Conservation (phyloP, 2,113 vertebrate species). For the Sturnus vulgaris region DNA sequence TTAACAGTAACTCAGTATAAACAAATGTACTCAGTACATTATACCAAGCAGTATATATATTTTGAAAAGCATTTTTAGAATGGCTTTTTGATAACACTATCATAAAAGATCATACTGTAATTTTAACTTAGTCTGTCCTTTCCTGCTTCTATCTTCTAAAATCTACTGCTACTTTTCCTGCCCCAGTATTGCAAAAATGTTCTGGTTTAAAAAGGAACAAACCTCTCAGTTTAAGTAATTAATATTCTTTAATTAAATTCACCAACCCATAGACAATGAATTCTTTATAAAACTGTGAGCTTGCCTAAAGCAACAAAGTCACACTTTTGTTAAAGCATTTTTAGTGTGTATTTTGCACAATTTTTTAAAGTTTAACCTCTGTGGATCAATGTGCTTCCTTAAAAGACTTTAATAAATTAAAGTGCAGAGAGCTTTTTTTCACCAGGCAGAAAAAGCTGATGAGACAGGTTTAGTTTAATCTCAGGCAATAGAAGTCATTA, state of each 20-base stretch:
- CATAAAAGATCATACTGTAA: constrained; percentile 10
- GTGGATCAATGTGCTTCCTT: constrained; percentile 99
- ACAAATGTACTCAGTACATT: background rate
- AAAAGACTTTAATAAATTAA: constrained; percentile 99
- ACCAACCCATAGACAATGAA: constrained; percentile 88
- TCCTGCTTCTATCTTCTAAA: constrained; percentile 16
- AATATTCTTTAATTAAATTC: constrained; percentile 95
- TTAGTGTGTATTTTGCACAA: constrained; percentile 91
- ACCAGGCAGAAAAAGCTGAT: constrained; percentile 99
- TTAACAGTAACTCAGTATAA: constrained; percentile 32
- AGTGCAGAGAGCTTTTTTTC: constrained; percentile 96
- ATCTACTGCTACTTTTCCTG: constrained; percentile 13
- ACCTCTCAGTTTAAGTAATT: constrained; percentile 90
- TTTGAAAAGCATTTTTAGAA: constrained; percentile 14
- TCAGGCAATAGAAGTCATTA: constrained; percentile 99
- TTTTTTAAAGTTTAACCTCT: constrained; percentile 99
- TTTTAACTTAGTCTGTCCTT: constrained; percentile 45
- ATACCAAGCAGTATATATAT: background rate
- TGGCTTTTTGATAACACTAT: background rate
- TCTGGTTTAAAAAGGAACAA: constrained; percentile 84
- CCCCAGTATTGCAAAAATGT: constrained; percentile 59
- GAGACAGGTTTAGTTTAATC: constrained; percentile 99
- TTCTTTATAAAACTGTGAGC: constrained; percentile 83
- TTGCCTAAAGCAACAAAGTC: constrained; percentile 90
- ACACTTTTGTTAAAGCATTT: constrained; percentile 89